Base-by-base conservation (phyloP, 2,888 invertebrate genomes). In the Caradrina kadenii region DNA sequence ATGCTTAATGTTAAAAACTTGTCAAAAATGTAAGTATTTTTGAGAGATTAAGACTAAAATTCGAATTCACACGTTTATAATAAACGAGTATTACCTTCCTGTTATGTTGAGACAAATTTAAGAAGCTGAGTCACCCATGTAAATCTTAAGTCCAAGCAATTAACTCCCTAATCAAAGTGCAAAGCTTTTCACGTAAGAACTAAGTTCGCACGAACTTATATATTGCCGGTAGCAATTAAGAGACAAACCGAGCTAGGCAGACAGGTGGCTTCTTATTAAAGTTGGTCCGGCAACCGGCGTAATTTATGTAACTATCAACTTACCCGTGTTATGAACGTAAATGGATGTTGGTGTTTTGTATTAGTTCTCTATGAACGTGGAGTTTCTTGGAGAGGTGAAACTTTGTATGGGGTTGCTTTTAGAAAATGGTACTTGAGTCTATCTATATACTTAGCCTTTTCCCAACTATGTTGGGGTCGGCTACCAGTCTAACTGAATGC, bases 181-280 rank as follows among this genome's bases (percentile, higher is more conserved):
- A 72, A 59, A 56, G 26, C 58, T 42, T 49, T 76, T 68, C 71
- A 69, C 55, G 56, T 63, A 73, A 74, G 72, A 66, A 73, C 66
- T 63, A 62, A 74, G 64, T 65, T 64, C n/a, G 39, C 22, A 70
- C 55, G 53, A 80, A 79, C 68, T 81, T 79, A 69, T 70, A 83
- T 63, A 79, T 63, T 69, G 49, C 63, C 72, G 70, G 82, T 84
- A 85, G 89, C 89, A 93, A 94, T 93, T 93, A 93, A 92, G 92
- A 88, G 88, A 85, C 49, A 88, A 90, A 90, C 88, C 86, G 82
- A 82, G 64, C 85, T 80, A 54, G 80, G 85, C 76, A 88, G 92
- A 92, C 93, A 94, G 94, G 91, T 93, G 93, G 91, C 88, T 90
- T 90, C 91, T 93, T 93, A 94, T 93, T 94, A 93, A 94, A 93